phyloP scores from a whole-genome alignment of 2,113 vertebrate genomes.

The Psammodynastes pulverulentus region DNA sequence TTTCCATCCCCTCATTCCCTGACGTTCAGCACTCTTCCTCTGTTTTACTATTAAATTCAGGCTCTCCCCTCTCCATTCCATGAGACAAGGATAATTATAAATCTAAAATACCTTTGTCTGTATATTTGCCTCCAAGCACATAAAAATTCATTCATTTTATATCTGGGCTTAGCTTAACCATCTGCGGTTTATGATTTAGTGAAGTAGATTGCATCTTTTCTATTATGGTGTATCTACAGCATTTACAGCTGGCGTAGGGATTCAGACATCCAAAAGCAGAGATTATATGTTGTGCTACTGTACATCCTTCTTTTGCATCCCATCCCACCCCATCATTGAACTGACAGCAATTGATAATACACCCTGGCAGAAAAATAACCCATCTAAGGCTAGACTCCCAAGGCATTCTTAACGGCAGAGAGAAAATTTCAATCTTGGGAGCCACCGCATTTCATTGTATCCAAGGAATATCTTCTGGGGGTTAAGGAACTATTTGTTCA shows the following conservation, averaged over 20 bases:
- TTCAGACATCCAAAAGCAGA: neutral
- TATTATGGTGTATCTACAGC: neutral
- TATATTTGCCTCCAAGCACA: neutral
- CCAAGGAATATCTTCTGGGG: neutral
- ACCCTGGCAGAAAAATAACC: neutral
- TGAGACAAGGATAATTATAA: neutral
- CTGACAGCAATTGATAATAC: neutral
- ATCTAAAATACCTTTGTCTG: neutral
- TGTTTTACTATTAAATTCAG: neutral
- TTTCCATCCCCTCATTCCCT: neutral
- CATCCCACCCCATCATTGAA: neutral
- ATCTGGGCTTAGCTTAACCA: neutral
- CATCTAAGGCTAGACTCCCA: neutral
- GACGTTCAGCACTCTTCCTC: neutral
- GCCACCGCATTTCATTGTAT: neutral
- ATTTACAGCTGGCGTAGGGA: neutral
- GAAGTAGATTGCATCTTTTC: neutral
- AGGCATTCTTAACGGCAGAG: neutral
- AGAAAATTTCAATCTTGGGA: neutral
- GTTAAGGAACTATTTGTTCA: neutral
- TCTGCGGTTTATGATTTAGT: neutral
- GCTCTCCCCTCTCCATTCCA: neutral
- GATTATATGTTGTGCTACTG: neutral
- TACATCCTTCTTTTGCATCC: neutral
- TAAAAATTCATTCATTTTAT: neutral